Conservation (phyloP, 2,113 vertebrate species). For the Solea solea region DNA sequence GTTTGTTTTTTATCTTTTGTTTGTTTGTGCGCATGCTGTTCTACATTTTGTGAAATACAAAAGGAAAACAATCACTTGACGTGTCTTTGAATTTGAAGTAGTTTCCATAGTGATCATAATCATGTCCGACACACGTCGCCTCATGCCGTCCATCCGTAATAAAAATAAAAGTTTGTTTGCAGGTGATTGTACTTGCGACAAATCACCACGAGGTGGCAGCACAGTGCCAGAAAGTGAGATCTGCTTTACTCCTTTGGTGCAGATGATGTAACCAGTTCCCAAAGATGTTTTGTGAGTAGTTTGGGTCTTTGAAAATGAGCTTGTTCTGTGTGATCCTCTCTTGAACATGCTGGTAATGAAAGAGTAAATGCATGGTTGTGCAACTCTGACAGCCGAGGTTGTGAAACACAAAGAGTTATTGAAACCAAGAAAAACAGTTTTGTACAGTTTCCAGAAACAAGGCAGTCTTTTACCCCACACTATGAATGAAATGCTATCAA, state of each 20-base stretch:
- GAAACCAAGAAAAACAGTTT: no score
- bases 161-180: fast-evolving
- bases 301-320: conserved; percentile 3
- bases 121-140: not conserved
- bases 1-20: conserved; percentile 36
- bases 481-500: not conserved
- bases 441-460: no score
- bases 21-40: conserved; percentile 46
- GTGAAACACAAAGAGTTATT: no score
- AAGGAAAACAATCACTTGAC: not conserved
- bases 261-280: conserved; percentile 38
- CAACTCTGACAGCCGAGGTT: not conserved
- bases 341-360: not conserved
- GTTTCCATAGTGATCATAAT: not conserved
- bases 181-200: conserved; percentile 35
- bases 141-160: not conserved
- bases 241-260: fast-evolving
- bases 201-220: conserved; percentile 45
- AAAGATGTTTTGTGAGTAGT: not conserved
- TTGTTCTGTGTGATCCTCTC: not conserved
- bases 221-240: conserved; percentile 9
- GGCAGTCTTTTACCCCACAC: no score
- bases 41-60: conserved; percentile 58
- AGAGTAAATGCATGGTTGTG: no score
- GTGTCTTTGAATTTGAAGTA: conserved; percentile 8